A percentile compares a stretch with the other conserved stretches of the same genome.
Conservation (phyloP, 2,888 invertebrate species). For the Nomada goodeniana region DNA sequence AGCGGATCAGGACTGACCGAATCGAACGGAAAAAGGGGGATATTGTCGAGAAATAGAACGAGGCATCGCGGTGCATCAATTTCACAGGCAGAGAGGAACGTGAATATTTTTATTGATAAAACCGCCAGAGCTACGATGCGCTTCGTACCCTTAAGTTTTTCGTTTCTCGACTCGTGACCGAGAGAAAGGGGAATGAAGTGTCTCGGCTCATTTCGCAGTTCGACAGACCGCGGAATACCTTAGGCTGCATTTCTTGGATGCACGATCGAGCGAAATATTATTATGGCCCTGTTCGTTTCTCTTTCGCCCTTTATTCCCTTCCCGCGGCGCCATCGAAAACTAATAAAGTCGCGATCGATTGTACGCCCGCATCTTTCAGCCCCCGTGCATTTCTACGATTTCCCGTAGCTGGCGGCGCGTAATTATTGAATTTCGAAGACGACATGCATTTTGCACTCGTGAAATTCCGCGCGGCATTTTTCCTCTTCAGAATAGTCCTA, state of each 20-base stretch:
- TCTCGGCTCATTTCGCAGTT: constrained; percentile 66
- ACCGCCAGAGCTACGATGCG: background rate
- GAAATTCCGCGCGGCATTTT: background rate
- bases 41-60: constrained; percentile 14
- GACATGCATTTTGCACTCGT: background rate
- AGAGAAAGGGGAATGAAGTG: constrained; percentile 41
- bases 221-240: constrained; percentile 65
- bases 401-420: constrained; percentile 9
- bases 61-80: constrained; percentile 30
- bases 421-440: constrained; percentile 37
- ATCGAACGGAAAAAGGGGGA: constrained; percentile 14
- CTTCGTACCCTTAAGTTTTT: constrained; percentile 40
- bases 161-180: constrained; percentile 23
- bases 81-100: constrained; percentile 19
- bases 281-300: constrained; percentile 34
- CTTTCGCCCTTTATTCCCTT: background rate
- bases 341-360: constrained; percentile 59
- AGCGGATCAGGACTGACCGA: constrained; percentile 28
- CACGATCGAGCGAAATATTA: constrained; percentile 43
- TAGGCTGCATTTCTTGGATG: constrained; percentile 56
- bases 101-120: constrained; percentile 46
- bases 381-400: constrained; percentile 30
- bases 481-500: background rate
- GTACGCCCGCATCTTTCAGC: background rate
- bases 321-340: constrained; percentile 54